Percentiles rank a stretch among this genome's conserved stretches.
phyloP scores from a whole-genome alignment of 2,888 invertebrate species.

The Mythimna loreyi region DNA sequence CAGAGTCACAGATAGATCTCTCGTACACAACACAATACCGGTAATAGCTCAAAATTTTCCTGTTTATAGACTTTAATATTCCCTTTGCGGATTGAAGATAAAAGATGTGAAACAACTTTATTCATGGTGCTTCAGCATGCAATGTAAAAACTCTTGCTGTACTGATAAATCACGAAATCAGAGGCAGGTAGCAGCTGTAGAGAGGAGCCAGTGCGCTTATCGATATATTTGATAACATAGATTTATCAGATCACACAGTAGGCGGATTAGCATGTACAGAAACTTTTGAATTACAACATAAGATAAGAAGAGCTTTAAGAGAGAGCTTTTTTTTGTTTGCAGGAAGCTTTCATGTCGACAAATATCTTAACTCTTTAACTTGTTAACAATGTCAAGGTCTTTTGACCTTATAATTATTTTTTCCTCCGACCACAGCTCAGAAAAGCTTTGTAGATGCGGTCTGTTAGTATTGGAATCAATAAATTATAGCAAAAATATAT shows the following conservation, averaged over 20 bases:
- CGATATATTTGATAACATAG: slow-evolving; percentile 35
- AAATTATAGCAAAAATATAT: slow-evolving; percentile 51
- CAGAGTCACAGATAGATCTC: slow-evolving; percentile 24
- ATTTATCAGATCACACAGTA: background rate
- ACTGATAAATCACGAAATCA: slow-evolving; percentile 77
- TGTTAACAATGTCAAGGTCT: background rate
- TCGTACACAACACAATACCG: slow-evolving; percentile 36
- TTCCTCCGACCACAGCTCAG: no score
- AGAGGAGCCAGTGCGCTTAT: slow-evolving; percentile 56
- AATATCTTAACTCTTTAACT: no score
- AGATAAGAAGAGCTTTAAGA: no score
- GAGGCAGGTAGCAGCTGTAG: slow-evolving; percentile 73
- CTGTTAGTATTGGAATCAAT: background rate
- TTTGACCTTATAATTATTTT: background rate
- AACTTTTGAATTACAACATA: background rate
- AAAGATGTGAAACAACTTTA: slow-evolving; percentile 71
- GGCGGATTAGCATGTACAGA: background rate
- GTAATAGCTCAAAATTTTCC: slow-evolving; percentile 44
- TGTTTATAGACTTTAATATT: slow-evolving; percentile 50
- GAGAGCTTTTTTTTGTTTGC: no score
- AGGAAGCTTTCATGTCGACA: no score
- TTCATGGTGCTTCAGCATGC: slow-evolving; percentile 74
- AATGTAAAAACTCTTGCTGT: slow-evolving; percentile 73
- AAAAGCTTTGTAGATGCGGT: background rate
- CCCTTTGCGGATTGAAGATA: slow-evolving; percentile 34